Evolutionary conservation across 2,113 vertebrate species (phyloP).

Genomic region (Chaenogobius annularis): DNA sequence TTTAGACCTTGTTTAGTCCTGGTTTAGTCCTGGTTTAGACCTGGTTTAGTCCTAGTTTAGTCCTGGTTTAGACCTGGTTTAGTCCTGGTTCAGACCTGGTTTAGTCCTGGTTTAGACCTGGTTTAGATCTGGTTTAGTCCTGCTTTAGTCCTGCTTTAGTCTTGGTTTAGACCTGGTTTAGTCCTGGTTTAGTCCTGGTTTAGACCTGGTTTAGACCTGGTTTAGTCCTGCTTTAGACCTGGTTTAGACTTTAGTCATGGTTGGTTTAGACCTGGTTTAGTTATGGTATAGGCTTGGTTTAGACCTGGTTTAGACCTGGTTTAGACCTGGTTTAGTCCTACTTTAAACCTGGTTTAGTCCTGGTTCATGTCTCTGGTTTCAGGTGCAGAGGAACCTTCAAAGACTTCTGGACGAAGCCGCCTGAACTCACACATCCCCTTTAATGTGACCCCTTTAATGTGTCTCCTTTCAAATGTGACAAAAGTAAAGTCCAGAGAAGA

Average conservation of each 20-base stretch:
- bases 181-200: too few species aligned
- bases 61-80: neutral
- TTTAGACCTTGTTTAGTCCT: neutral
- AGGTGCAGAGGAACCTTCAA: constrained; percentile 92
- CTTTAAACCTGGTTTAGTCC: neutral
- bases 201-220: neutral
- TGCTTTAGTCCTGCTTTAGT: too few species aligned
- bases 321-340: neutral
- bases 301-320: constrained; percentile 17
- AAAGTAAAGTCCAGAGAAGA: too few species aligned
- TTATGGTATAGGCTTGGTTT: neutral
- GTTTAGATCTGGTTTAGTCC: neutral
- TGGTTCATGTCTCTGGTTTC: constrained; percentile 11
- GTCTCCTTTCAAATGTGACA: too few species aligned
- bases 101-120: neutral
- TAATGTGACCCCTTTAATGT: too few species aligned
- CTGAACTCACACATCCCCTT: too few species aligned
- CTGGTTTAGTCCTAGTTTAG: neutral
- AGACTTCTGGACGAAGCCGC: constrained; percentile 83
- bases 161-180: too few species aligned
- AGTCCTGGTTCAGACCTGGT: neutral
- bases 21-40: neutral
- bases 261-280: neutral
- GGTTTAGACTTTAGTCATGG: neutral
- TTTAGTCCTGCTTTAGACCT: constrained; percentile 12